phyloP scores from a whole-genome alignment of 2,113 vertebrate genomes.

The Rhizomys pruinosus region DNA sequence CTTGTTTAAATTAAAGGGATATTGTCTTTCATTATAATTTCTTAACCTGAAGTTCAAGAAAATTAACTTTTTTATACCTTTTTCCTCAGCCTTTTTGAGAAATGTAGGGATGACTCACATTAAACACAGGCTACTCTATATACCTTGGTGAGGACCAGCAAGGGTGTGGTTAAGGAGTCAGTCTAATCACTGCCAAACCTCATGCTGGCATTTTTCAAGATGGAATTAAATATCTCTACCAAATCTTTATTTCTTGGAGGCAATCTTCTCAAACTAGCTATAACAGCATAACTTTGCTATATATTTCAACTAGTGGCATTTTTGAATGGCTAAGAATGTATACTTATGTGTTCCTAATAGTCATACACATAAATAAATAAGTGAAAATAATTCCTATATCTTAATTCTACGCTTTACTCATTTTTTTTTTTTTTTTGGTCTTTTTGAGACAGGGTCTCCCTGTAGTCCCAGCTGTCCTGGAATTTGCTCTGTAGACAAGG shows the following conservation, averaged over 20 bases:
- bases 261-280: not conserved
- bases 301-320: not conserved
- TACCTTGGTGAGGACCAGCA: not conserved
- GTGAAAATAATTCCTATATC: not conserved
- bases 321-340: not conserved
- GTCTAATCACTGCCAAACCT: not conserved
- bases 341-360: not conserved
- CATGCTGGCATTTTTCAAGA: not conserved
- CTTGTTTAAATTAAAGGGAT: slow-evolving; percentile 12
- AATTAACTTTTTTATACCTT: not conserved
- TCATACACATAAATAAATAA: not conserved
- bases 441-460: too few species aligned
- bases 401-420: not conserved
- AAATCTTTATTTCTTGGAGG: not conserved
- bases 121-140: not conserved
- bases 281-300: not conserved
- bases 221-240: not conserved
- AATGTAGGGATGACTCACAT: not conserved
- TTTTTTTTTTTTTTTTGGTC: not conserved
- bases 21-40: not conserved
- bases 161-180: not conserved
- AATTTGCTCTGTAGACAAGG: too few species aligned
- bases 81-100: not conserved
- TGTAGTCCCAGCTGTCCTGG: too few species aligned
- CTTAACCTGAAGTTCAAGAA: not conserved